phyloP scores from a whole-genome alignment of 2,113 vertebrate genomes.

The Leucopternis melanops region DNA sequence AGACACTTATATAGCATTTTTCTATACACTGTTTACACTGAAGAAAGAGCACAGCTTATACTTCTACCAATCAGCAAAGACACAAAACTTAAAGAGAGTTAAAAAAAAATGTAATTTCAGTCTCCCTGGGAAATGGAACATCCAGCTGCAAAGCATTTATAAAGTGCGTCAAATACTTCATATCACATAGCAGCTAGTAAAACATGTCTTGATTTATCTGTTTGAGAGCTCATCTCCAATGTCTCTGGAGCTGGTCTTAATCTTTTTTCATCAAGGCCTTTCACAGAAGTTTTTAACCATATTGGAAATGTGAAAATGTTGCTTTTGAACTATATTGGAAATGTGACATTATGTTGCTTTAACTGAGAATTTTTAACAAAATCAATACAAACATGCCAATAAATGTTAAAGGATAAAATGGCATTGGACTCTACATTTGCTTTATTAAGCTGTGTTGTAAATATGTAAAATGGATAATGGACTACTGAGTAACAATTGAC shows the following conservation, averaged over 20 bases:
- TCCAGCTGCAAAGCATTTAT: slow-evolving; percentile 20
- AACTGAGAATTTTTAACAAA: background rate
- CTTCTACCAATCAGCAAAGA: slow-evolving; percentile 13
- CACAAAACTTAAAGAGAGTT: background rate
- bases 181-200: background rate
- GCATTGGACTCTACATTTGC: background rate
- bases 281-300: background rate
- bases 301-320: background rate
- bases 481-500: background rate
- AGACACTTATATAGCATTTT: background rate
- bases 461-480: background rate
- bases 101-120: slow-evolving; percentile 21
- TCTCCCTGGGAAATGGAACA: slow-evolving; percentile 9
- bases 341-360: background rate
- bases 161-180: background rate
- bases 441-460: background rate
- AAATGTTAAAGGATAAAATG: background rate
- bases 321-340: background rate
- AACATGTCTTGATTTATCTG: slow-evolving; percentile 13
- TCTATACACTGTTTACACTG: background rate
- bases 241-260: background rate
- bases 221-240: background rate
- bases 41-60: background rate
- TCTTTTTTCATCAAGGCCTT: slow-evolving; percentile 9
- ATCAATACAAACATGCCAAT: background rate